Evolutionary conservation across 2,797 vertebrate species (phyloP), one percentile per base, ranked within the genome.

Genomic region (Thunnus albacares): DNA sequence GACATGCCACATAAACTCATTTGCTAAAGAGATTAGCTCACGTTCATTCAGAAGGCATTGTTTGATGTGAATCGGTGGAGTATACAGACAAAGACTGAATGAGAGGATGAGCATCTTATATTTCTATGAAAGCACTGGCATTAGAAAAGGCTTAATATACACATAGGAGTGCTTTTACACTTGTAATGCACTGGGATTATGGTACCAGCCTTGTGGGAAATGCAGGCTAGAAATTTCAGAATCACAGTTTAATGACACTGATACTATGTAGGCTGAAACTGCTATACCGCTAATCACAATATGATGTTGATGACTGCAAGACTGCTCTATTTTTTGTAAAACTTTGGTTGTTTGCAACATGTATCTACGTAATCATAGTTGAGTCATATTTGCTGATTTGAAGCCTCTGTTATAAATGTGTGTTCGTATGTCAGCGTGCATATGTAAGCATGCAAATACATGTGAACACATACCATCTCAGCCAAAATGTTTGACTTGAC

Each of bases 401-500:
- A 41, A 55, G 52, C 61, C 35, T 77, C 51, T 75, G 45, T 0
- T 2, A 11, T 52, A 60, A 28, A 71, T 79, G 15, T 52, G 70
- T 85, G 78, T 63, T 85, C 5, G 51, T 84, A 51, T 80, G 75
- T 77, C 67, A 85, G 13, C 10, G 0, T 49, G 52, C 45, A 47
- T 49, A 22, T 35, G 61, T 43, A 58, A 15, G 4, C 52, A 14
- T 49, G 41, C 22, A 71, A 55, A 70, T 14, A 75, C 71, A 72
- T 75, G 77, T 15, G 64, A 51, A 62, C 26, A 2, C 20, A 11
- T 3, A 51, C n/a, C 17, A 45, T 75, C 62, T 57, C 43, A 52
- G 45, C 66, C 75, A 75, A 71, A 77, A 61, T 63, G 58, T 61
- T 82, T 80, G 79, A 69, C 45, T 67, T 64, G 80, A 86, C 57